A percentile compares a stretch with the other conserved stretches of the same genome.
phyloP scores from a whole-genome alignment of 2,113 vertebrate genomes.

The Chunga burmeisteri region DNA sequence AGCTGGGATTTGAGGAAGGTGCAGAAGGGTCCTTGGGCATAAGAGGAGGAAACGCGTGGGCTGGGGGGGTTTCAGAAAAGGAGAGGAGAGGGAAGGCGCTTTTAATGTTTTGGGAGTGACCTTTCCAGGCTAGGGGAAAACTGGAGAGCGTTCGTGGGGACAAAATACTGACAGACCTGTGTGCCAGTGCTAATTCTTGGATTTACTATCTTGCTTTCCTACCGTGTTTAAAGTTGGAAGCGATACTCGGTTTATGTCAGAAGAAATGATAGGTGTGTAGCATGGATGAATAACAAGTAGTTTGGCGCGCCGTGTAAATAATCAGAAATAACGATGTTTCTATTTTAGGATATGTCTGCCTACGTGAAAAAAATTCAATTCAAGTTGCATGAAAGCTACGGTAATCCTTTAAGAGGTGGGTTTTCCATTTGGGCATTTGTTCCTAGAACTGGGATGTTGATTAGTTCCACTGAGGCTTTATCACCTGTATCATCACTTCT shows the following conservation, averaged over 20 bases:
- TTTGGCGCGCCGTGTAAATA: neutral
- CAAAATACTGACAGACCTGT: accelerated
- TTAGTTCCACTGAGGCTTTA: neutral
- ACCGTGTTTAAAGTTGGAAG: too few relatives aligned
- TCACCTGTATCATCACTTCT: neutral
- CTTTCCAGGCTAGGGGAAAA: neutral
- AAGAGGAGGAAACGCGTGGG: accelerated
- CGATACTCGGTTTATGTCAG: neutral
- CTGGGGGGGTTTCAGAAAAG: accelerated
- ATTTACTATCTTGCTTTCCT: accelerated
- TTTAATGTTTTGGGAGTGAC: neutral
- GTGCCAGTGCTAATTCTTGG: accelerated
- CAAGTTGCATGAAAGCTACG: constrained; percentile 97
- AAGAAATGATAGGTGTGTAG: accelerated
- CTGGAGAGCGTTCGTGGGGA: accelerated
- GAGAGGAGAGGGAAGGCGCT: neutral
- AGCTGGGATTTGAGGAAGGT: too few relatives aligned
- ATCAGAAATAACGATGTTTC: neutral
- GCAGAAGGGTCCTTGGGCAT: too few relatives aligned
- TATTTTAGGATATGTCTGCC: constrained; percentile 93
- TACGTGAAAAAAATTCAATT: constrained; percentile 99
- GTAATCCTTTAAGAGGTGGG: constrained; percentile 94
- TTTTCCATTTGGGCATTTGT: neutral
- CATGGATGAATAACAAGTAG: accelerated
- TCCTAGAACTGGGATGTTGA: neutral